phyloP scores from a whole-genome alignment of 2,888 invertebrate genomes.

The Griposia aprilina region DNA sequence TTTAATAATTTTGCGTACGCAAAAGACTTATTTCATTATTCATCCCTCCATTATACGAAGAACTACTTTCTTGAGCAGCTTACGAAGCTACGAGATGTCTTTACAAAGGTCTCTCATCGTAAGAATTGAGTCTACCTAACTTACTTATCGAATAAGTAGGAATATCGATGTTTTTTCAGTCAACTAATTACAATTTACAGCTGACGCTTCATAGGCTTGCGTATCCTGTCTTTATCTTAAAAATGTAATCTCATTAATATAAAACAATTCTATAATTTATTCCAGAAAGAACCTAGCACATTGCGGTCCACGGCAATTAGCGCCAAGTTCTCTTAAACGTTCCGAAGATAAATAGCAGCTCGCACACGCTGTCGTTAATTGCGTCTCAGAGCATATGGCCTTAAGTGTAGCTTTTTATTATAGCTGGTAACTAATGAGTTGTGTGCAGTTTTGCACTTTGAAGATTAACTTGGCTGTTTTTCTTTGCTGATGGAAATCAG shows the following conservation, averaged over 20 bases:
- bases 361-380: conserved; percentile 58
- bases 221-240: not conserved
- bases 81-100: not conserved
- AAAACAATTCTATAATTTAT: not conserved
- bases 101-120: not conserved
- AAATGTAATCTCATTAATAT: not conserved
- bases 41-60: conserved; percentile 16
- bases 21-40: conserved; percentile 31
- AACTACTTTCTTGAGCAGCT: conserved; percentile 3
- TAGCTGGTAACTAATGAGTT: conserved; percentile 43
- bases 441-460: conserved; percentile 32
- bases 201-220: not conserved
- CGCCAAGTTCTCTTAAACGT: conserved; percentile 45
- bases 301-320: conserved; percentile 31
- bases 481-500: not conserved
- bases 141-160: no score
- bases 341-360: conserved; percentile 54
- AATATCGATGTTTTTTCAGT: not conserved
- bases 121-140: not conserved
- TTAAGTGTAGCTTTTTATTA: conserved; percentile 55
- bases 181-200: not conserved
- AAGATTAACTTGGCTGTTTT: conserved; percentile 3
- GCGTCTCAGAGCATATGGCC: conserved; percentile 48
- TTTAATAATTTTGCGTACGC: not conserved
- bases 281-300: not conserved